Base-by-base conservation (phyloP, 1,140 invertebrate species). In the Drosophila mojavensis region DNA sequence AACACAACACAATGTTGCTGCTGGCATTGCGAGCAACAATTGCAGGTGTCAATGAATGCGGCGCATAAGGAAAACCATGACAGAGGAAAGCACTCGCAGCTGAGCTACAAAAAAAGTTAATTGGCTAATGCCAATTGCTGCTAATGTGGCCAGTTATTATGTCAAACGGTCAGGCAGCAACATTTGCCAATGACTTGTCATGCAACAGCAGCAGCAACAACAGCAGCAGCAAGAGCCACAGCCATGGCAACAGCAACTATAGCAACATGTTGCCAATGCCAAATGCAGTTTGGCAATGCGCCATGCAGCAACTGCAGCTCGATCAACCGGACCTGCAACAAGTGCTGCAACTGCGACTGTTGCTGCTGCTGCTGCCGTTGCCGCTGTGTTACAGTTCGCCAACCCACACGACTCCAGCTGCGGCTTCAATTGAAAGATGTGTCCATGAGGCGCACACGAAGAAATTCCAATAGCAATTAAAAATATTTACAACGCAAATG, bases 401-500 rank as follows among this genome's bases (percentile, higher is more conserved):
- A 81, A 63, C 82, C 82, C 82, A 86, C 82, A 86, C 79, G 81
- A 75, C 73, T 66, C 39, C 58, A 55, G 36, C 15, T 55, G 17
- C 70, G 48, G 56, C 51, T 51, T 33, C 68, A 65, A 86, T 76
- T 88, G 83, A 89, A 73, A 84, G 80, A 89, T 89, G 84, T 88
- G 84, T 88, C 84, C 81, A 78, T 71, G 77, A 80, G 55, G 84
- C 67, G 84, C 85, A 70, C 78, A 84, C 74, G 78, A 63, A 78
- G 75, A 83, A 74, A 84, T 89, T 84, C 84, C 84, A 79, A 81
- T 81, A 81, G 84, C 84, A 89, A 89, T 89, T 89, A 89, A 89
- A 89, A 89, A 89, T 89, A 89, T 89, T 89, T 89, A 82, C 84
- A 89, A 89, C 80, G 84, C 84, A 89, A 89, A 89, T 89, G 75